Evolutionary conservation across 1,140 invertebrate species (phyloP).

Genomic region (Chironomus striatipennis): DNA sequence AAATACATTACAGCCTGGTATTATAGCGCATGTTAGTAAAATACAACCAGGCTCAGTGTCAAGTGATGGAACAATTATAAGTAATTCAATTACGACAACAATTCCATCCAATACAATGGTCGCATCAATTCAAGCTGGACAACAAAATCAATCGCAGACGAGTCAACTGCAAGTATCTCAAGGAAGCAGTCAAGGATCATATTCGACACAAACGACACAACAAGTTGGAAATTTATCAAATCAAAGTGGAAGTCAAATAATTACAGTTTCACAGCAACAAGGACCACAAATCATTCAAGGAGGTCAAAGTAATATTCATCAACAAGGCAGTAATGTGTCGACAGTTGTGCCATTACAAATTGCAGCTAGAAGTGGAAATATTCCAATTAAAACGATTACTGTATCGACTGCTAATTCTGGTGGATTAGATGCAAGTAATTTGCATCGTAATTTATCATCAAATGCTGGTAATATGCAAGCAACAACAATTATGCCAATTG

Average conservation of each 20-base stretch:
- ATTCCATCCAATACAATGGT: conserved; percentile 18
- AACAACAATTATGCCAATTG: conserved; percentile 11
- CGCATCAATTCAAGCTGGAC: background rate
- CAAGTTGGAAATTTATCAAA: background rate
- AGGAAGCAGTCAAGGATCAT: background rate
- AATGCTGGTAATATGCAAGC: background rate
- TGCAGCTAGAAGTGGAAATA: background rate
- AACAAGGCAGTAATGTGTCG: background rate
- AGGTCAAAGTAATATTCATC: background rate
- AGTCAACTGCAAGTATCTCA: background rate
- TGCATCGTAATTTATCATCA: background rate
- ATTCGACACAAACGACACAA: background rate
- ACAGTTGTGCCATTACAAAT: conserved; percentile 17
- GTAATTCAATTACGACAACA: conserved; percentile 1
- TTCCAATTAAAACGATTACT: conserved; percentile 18
- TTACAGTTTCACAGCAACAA: conserved; percentile 10
- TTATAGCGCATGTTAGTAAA: conserved; percentile 12
- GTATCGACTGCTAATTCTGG: background rate
- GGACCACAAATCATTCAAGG: background rate
- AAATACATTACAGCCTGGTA: background rate
- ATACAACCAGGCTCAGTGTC: background rate
- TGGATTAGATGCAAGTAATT: background rate
- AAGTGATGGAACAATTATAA: background rate
- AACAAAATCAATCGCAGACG: background rate
- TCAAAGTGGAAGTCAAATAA: background rate